Percentiles rank a stretch among this genome's conserved stretches.
phyloP scores from a whole-genome alignment of 2,113 vertebrate species.

The Myotis davidii region DNA sequence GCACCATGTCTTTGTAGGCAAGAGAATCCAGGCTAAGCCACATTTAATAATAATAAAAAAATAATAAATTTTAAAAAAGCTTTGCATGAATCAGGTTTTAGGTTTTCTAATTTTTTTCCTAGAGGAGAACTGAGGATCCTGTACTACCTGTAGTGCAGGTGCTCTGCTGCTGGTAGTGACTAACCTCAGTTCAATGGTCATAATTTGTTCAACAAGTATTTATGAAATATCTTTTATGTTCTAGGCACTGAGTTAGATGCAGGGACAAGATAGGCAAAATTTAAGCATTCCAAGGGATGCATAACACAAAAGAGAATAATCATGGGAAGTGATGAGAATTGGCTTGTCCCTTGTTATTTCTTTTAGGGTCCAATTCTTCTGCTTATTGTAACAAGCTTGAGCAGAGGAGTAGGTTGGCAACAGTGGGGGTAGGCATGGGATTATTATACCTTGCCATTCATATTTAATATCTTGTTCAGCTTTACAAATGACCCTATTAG shows the following conservation, averaged over 20 bases:
- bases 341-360: neutral
- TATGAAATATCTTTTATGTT: neutral
- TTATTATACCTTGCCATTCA: neutral
- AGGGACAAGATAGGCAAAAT: neutral
- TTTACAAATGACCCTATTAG: neutral
- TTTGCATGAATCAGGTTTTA: neutral
- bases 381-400: neutral
- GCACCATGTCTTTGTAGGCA: neutral
- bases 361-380: neutral
- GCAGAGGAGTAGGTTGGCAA: neutral
- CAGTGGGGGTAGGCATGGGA: neutral
- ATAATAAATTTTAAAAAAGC: neutral
- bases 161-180: too few species aligned
- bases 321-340: neutral
- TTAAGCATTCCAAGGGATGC: neutral
- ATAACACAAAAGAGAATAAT: neutral
- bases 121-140: neutral
- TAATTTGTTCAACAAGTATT: constrained; percentile 21
- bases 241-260: neutral
- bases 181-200: neutral
- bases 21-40: neutral
- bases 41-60: neutral
- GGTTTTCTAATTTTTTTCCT: neutral
- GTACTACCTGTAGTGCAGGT: neutral
- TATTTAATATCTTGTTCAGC: neutral